Percentiles rank a stretch among this genome's conserved stretches.
These are phyloP conservation scores for Limosa lapponica DNA, from an alignment of 2,797 vertebrate species.

Conservation along the genomic window DNA sequence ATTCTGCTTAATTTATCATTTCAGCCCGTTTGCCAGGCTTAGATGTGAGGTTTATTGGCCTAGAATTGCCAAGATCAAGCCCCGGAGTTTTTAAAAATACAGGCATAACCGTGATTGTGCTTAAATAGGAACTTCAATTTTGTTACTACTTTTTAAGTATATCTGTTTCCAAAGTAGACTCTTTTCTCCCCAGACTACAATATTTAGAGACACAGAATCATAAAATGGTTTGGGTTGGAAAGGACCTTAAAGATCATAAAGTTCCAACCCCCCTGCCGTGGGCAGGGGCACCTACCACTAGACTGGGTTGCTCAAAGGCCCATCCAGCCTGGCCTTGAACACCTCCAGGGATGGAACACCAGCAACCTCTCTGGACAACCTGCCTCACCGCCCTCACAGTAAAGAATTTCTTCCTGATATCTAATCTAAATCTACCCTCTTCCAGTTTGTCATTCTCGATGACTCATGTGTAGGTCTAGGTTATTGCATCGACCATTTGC, in stretches of 20 bases:
- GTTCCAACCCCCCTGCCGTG: background rate
- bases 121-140: slow-evolving; percentile 5
- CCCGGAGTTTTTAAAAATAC: slow-evolving; percentile 15
- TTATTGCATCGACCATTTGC: background rate
- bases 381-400: background rate
- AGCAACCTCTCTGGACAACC: background rate
- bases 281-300: background rate
- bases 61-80: slow-evolving; percentile 7
- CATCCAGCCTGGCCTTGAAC: background rate
- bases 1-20: slow-evolving; percentile 52
- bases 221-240: background rate
- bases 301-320: background rate
- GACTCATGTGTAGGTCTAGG: background rate
- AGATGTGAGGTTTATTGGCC: background rate
- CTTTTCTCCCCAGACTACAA: background rate
- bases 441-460: background rate
- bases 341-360: background rate
- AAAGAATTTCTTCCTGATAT: background rate
- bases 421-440: background rate
- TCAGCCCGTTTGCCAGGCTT: slow-evolving; percentile 22
- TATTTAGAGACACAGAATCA: background rate
- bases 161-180: background rate
- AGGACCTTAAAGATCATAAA: background rate
- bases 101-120: background rate
- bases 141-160: background rate